Evolutionary conservation across 1,140 invertebrate genomes (phyloP).

Genomic region (Tetramorium parvispinum): DNA sequence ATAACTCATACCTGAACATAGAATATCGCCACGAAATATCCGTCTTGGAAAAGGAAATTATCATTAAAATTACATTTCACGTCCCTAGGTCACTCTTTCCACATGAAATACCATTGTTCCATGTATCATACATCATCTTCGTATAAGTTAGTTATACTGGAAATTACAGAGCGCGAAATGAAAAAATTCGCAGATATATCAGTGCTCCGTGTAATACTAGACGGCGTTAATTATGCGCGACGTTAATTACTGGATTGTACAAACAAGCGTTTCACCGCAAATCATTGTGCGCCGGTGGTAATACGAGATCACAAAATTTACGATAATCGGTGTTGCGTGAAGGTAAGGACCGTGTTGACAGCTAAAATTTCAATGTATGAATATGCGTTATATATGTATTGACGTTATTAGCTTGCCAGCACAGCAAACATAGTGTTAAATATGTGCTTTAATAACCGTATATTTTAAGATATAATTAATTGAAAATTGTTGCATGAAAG

Average conservation of each 20-base stretch:
- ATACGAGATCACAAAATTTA: conserved; percentile 43
- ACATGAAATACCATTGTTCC: neutral
- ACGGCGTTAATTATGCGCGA: conserved; percentile 44
- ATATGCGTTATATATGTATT: neutral
- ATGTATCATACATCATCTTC: neutral
- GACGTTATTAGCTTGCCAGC: neutral
- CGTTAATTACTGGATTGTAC: conserved; percentile 49
- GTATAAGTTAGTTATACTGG: conserved; percentile 4
- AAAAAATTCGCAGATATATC: conserved; percentile 21
- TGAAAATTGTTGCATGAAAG: neutral
- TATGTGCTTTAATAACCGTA: neutral
- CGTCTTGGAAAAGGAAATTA: neutral
- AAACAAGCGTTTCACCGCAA: conserved; percentile 52
- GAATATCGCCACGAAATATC: neutral
- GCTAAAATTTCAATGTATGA: conserved; percentile 72
- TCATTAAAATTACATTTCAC: conserved; percentile 16
- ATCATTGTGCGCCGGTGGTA: conserved; percentile 34
- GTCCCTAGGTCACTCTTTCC: neutral
- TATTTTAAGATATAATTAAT: conserved; percentile 11
- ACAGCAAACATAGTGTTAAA: neutral
- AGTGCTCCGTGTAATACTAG: neutral
- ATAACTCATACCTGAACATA: neutral
- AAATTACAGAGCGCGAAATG: conserved; percentile 17
- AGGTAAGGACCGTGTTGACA: conserved; percentile 27
- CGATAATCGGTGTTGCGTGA: conserved; percentile 40